These are phyloP conservation scores for Saturnia japonica DNA, from an alignment of 2,888 invertebrate genomes.

Conservation along the genomic window DNA sequence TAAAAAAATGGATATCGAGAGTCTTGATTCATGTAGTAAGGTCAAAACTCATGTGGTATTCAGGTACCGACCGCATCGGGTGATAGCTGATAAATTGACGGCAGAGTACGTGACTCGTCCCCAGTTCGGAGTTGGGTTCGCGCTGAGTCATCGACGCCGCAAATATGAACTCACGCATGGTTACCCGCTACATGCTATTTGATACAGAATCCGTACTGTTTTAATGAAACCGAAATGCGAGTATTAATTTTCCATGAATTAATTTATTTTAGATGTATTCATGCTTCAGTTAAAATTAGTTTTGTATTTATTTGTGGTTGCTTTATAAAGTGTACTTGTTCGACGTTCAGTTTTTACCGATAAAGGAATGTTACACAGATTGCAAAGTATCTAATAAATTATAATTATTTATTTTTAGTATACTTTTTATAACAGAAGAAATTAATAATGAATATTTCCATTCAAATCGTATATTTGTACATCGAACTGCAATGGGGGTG, in stretches of 20 bases:
- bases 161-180: slow-evolving; percentile 37
- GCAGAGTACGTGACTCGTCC: slow-evolving; percentile 58
- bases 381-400: neutral
- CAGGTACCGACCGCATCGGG: slow-evolving; percentile 42
- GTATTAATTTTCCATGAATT: slow-evolving; percentile 31
- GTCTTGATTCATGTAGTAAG: slow-evolving; percentile 16
- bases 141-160: slow-evolving; percentile 49
- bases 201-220: slow-evolving; percentile 33
- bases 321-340: neutral
- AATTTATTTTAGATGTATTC: slow-evolving; percentile 9
- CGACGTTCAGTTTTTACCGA: neutral
- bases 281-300: slow-evolving; percentile 2
- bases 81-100: slow-evolving; percentile 68
- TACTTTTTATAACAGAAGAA: neutral
- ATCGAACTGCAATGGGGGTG: no score
- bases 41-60: slow-evolving; percentile 23
- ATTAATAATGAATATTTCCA: no score
- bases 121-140: slow-evolving; percentile 37
- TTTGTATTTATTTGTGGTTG: neutral
- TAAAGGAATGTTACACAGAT: neutral
- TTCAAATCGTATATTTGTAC: no score
- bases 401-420: neutral
- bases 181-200: slow-evolving; percentile 41
- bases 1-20: slow-evolving; percentile 10
- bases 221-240: slow-evolving; percentile 20